Percentiles rank a stretch among this genome's conserved stretches.
These are phyloP conservation scores for Megaceryle maxima DNA, from an alignment of 2,113 vertebrate genomes.

Conservation along the genomic window DNA sequence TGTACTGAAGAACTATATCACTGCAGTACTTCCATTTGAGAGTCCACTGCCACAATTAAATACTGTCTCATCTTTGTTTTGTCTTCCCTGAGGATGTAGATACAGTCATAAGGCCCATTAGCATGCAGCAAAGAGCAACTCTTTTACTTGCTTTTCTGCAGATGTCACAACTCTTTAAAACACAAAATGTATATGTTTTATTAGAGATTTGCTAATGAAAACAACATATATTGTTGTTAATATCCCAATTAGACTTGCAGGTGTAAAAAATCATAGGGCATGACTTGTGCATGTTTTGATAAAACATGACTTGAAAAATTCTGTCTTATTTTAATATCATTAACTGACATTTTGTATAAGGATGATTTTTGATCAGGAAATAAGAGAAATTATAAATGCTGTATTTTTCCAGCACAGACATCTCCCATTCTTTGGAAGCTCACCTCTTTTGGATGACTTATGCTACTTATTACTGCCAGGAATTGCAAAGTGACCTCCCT, in stretches of 20 bases:
- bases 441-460: constrained; percentile 10
- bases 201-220: background rate
- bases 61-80: background rate
- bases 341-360: constrained; percentile 26
- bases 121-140: background rate
- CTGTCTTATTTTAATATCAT: background rate
- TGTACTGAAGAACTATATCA: background rate
- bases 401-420: background rate
- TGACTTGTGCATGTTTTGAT: background rate
- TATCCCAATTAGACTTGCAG: background rate
- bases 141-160: constrained; percentile 4
- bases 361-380: constrained; percentile 30
- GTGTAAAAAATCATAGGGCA: constrained; percentile 23
- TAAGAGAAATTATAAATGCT: constrained; percentile 34
- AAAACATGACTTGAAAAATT: constrained; percentile 12
- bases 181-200: background rate
- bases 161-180: constrained; percentile 14
- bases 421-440: background rate
- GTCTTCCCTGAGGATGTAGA: background rate
- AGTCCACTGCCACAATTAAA: background rate
- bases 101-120: background rate
- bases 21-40: background rate
- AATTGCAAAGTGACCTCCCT: constrained; percentile 9
- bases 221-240: background rate
- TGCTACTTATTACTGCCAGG: background rate